These are phyloP conservation scores for Aporophyla lueneburgensis DNA, from an alignment of 2,888 invertebrate genomes.

Conservation along the genomic window DNA sequence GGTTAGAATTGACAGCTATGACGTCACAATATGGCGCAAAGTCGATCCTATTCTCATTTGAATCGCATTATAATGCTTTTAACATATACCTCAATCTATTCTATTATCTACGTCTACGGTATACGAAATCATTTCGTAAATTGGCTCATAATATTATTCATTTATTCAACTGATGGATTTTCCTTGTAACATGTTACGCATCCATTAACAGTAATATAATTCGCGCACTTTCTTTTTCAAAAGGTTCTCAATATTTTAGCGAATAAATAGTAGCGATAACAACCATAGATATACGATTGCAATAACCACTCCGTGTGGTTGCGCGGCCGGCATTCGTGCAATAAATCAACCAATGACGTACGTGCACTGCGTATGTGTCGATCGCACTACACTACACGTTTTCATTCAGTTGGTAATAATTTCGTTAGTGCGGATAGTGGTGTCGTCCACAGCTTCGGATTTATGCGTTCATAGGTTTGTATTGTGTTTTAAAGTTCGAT, in stretches of 20 bases:
- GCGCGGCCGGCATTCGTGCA: constrained; percentile 37
- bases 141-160: constrained; percentile 52
- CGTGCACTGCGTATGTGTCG: constrained; percentile 45
- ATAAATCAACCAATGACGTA: constrained; percentile 66
- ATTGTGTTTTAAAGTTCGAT: constrained; percentile 46
- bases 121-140: constrained; percentile 36
- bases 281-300: constrained; percentile 20
- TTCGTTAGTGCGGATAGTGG: constrained; percentile 54
- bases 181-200: constrained; percentile 57
- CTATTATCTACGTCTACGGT: background rate
- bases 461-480: constrained; percentile 50
- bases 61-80: constrained; percentile 6
- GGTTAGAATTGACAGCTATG: too few species aligned
- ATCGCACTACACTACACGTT: constrained; percentile 59
- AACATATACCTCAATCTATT: constrained; percentile 8
- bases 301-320: constrained; percentile 60
- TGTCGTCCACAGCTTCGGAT: constrained; percentile 46
- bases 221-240: constrained; percentile 38
- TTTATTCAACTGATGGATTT: constrained; percentile 66
- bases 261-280: constrained; percentile 22
- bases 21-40: too few species aligned
- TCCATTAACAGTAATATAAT: constrained; percentile 55
- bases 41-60: too few species aligned
- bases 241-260: constrained; percentile 45
- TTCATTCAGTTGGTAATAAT: constrained; percentile 59